Evolutionary conservation across 2,888 invertebrate species (phyloP).

Genomic region (Drosophila antonietae): DNA sequence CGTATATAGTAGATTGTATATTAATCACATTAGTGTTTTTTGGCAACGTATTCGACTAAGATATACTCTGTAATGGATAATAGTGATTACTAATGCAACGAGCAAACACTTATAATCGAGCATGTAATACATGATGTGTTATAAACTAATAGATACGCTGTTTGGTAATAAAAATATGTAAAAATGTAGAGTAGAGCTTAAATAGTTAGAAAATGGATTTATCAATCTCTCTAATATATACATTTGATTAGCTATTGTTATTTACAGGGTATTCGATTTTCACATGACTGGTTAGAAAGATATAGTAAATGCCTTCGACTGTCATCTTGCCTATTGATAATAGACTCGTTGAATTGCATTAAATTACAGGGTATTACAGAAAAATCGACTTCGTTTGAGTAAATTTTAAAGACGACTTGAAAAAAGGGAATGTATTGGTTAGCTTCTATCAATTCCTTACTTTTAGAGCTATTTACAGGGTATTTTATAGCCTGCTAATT

Average conservation of each 20-base stretch:
- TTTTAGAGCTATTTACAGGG: not conserved
- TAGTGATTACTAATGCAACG: no score
- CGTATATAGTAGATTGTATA: not conserved
- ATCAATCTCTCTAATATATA: no score
- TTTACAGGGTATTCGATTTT: not conserved
- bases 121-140: no score
- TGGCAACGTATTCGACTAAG: not conserved
- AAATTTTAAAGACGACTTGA: no score
- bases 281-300: not conserved
- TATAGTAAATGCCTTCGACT: not conserved
- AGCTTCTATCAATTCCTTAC: not conserved
- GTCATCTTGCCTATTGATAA: not conserved
- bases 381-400: no score
- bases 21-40: conserved; percentile 1
- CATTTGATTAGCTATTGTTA: not conserved
- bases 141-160: not conserved
- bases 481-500: not conserved
- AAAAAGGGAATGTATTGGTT: not conserved
- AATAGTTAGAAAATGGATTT: not conserved
- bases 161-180: not conserved
- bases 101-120: no score
- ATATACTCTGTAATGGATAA: not conserved
- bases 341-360: not conserved
- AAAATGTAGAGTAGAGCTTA: not conserved
- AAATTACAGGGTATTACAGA: not conserved